Evolutionary conservation across 2,113 vertebrate species (phyloP).

Genomic region (Natator depressus): DNA sequence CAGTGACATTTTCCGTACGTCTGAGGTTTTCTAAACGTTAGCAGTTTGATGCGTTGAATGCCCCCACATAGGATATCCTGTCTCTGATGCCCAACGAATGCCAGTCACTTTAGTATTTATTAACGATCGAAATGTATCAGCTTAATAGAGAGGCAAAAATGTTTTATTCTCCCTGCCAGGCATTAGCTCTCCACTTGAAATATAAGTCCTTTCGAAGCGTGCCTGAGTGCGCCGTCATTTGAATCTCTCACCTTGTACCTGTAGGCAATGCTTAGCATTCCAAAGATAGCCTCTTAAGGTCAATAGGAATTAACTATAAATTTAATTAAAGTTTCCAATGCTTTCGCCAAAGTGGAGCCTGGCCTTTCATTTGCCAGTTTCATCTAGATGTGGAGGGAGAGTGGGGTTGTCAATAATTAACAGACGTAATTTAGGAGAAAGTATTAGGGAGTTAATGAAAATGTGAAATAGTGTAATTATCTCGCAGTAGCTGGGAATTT

Average conservation of each 20-base stretch:
- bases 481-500: neutral
- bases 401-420: slow-evolving; percentile 68
- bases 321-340: slow-evolving; percentile 46
- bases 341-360: neutral
- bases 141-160: neutral
- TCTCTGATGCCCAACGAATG: neutral
- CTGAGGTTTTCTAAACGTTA: neutral
- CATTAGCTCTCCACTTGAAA: neutral
- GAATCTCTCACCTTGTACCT: neutral
- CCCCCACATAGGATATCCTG: accelerated
- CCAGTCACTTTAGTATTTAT: neutral
- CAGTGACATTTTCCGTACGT: accelerated
- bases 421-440: slow-evolving; percentile 39
- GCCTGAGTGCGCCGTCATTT: accelerated
- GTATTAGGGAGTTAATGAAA: slow-evolving; percentile 60
- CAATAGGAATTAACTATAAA: slow-evolving; percentile 44
- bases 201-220: neutral
- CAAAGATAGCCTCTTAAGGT: slow-evolving; percentile 1
- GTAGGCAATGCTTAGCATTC: neutral
- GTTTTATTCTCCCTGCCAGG: neutral
- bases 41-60: accelerated
- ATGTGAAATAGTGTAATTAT: neutral
- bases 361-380: slow-evolving; percentile 8
- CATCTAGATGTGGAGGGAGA: slow-evolving; percentile 27
- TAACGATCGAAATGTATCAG: neutral